Evolutionary conservation across 2,113 vertebrate species (phyloP).

Genomic region (Silurus asotus): DNA sequence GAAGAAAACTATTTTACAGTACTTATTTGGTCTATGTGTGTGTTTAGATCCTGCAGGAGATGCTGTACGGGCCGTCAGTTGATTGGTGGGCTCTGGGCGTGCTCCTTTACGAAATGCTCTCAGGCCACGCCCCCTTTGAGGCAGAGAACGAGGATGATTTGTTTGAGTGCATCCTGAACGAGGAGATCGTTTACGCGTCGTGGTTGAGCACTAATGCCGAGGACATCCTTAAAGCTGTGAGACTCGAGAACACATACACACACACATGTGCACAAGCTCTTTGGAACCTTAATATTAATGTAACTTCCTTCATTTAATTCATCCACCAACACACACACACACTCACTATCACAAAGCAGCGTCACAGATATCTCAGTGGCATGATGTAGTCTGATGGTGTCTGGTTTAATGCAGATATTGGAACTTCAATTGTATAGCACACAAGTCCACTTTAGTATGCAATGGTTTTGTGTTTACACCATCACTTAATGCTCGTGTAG

Average conservation of each 20-base stretch:
- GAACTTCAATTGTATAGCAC: too few species aligned
- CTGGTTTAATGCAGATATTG: too few species aligned
- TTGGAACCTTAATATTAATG: background rate
- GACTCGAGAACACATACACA: slow-evolving; percentile 56
- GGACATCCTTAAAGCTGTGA: slow-evolving; percentile 90
- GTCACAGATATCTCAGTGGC: background rate
- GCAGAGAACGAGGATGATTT: slow-evolving; percentile 97
- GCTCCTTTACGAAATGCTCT: slow-evolving; percentile 95
- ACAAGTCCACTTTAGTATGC: too few species aligned
- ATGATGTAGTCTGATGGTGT: too few species aligned
- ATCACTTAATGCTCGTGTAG: background rate
- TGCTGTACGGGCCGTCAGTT: slow-evolving; percentile 93
- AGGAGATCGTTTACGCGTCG: slow-evolving; percentile 88
- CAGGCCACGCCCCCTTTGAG: slow-evolving; percentile 92
- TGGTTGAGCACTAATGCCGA: slow-evolving; percentile 89
- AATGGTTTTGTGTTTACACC: too few species aligned
- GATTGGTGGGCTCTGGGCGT: slow-evolving; percentile 99
- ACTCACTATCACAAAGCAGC: background rate
- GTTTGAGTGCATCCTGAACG: slow-evolving; percentile 93
- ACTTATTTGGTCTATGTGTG: background rate
- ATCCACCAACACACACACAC: background rate
- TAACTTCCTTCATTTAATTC: background rate
- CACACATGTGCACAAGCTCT: background rate
- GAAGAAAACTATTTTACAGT: too few species aligned
- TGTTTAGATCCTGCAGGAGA: slow-evolving; percentile 91